Evolutionary conservation across 2,888 invertebrate species (phyloP).

Genomic region (Thecocarcelia acutangulata): DNA sequence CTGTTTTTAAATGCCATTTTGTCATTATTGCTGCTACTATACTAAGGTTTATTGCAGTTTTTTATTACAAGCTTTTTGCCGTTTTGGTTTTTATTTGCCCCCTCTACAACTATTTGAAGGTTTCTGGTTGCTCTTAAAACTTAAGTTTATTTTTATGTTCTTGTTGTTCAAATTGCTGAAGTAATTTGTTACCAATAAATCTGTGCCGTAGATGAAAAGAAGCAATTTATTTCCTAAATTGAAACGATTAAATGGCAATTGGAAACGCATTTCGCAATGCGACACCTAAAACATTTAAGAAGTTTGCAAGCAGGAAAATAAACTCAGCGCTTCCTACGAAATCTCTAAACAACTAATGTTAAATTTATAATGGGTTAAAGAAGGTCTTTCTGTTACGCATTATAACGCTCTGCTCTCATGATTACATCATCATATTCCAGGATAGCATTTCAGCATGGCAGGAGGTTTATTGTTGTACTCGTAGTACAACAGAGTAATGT

Average conservation of each 20-base stretch:
- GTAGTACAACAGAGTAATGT: not conserved
- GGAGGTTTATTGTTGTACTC: conserved; percentile 19
- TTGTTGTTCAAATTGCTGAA: not conserved
- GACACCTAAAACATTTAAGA: conserved; percentile 74
- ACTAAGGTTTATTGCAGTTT: conserved; percentile 62
- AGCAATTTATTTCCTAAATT: conserved; percentile 81
- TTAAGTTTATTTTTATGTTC: conserved; percentile 45
- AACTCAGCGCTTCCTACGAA: conserved; percentile 67
- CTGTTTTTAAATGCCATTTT: conserved; percentile 23
- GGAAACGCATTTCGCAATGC: conserved; percentile 73
- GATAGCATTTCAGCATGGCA: conserved; percentile 53
- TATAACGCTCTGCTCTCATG: conserved; percentile 45
- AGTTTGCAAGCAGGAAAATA: conserved; percentile 16
- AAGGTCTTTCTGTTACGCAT: not conserved
- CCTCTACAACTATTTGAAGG: conserved; percentile 19
- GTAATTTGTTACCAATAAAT: conserved; percentile 65
- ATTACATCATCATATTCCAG: conserved; percentile 69
- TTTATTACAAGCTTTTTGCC: conserved; percentile 18
- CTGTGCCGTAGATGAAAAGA: conserved; percentile 69
- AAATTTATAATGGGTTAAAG: conserved; percentile 64
- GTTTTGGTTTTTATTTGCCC: conserved; percentile 7
- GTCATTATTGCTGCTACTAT: conserved; percentile 25
- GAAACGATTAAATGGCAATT: conserved; percentile 82
- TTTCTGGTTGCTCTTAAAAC: conserved; percentile 39
- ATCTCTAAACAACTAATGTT: conserved; percentile 28